Conservation (phyloP, 2,113 vertebrate species). For the Dolichotis patagonum region DNA sequence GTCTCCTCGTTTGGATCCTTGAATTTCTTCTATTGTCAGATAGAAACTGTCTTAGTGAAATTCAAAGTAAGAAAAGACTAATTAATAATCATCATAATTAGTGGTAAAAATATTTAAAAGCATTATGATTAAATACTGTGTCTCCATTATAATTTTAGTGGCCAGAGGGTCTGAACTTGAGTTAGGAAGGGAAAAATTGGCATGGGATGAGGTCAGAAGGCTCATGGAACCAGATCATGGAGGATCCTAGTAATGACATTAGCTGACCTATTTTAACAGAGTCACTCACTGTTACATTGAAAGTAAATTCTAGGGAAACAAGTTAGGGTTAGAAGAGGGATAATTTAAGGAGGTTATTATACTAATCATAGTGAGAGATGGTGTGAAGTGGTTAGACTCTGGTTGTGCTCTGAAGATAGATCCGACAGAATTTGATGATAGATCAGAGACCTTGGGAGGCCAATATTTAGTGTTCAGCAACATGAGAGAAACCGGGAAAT, state of each 20-base stretch:
- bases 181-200: not conserved
- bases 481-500: not conserved
- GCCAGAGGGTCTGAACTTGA: not conserved
- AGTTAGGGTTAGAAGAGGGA: not conserved
- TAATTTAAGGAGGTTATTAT: not conserved
- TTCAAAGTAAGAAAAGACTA: not conserved
- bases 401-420: not conserved
- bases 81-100: not conserved
- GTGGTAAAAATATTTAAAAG: not conserved
- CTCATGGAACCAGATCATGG: not conserved
- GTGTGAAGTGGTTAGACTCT: not conserved
- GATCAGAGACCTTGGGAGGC: not conserved
- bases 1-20: conserved; percentile 36
- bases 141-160: not conserved
- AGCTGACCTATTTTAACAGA: conserved; percentile 2
- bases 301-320: not conserved
- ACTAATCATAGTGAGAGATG: not conserved
- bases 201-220: not conserved
- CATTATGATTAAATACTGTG: not conserved
- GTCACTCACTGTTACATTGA: not conserved
- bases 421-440: not conserved
- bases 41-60: conserved; percentile 36
- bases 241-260: not conserved
- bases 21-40: conserved; percentile 46
- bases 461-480: not conserved